Base-by-base conservation (phyloP, 2,113 vertebrate genomes). In the Athene noctua region DNA sequence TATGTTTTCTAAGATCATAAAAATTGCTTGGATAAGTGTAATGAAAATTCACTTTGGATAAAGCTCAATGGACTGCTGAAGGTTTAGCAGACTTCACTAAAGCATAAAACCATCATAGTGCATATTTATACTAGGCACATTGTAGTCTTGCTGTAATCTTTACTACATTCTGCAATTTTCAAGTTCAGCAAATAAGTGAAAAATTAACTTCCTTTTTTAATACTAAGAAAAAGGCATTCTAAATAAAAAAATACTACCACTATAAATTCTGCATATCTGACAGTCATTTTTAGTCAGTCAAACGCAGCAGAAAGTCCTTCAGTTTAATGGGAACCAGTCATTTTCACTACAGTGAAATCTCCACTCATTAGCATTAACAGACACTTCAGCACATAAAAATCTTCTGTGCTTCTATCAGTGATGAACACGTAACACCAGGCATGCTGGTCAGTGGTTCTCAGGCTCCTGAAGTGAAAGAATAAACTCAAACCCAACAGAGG, bases 91-190 rank as follows among this genome's bases (percentile, higher is more conserved):
- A 72, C 78, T 92, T 61, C 23, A 77, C 27, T 42, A 72, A 91
- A 80, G 47, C 61, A 77, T 49, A 95, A 89, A 92, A 83, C 61
- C 74, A 94, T 85, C 81, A 82, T 1, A 0, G 68, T 65, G 32
- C 34, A 19, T 66, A 74, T 90, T 97, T 94, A 83, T 61, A 78
- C 79, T 86, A 84, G 84, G 72, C 85, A 95, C 52, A 62, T 80
- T 38, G 57, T 2, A 95, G 72, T 71, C 89, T 86, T 71, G 32
- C 80, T 67, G 55, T 78, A 94, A 95, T 85, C 86, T 95, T 88
- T 78, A 94, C 29, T 74, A 42, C 72, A 70, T 83, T 96, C 51
- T 29, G 0, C 80, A 88, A 38, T 49, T 84, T 88, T 78, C 44
- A 57, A 81, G 46, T 58, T 86, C 58, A 86, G 67, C 63, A 54